Conservation (phyloP, 92 coral and sea anemone species). For the Actinernus sp. region DNA sequence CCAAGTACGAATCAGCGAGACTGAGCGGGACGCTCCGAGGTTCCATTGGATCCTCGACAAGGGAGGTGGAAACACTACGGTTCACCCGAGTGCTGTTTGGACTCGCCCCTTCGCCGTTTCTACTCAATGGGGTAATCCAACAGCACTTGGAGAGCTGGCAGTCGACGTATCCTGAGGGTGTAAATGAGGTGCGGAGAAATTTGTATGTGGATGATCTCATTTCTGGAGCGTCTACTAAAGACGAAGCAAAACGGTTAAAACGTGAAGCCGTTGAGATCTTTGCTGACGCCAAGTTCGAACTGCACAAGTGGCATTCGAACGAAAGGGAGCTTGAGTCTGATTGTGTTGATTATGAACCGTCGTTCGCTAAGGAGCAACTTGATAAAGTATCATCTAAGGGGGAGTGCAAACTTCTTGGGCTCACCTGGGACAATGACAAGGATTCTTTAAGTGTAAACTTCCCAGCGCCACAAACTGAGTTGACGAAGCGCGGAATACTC, state of each 20-base stretch:
- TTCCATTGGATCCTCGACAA: slow-evolving; percentile 52
- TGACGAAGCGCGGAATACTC: slow-evolving; percentile 23
- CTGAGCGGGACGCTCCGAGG: slow-evolving; percentile 40
- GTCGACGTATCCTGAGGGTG: slow-evolving; percentile 33
- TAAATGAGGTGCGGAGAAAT: slow-evolving; percentile 49
- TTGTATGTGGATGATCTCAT: slow-evolving; percentile 69
- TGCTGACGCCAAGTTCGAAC: slow-evolving; percentile 44
- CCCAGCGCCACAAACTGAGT: slow-evolving; percentile 20
- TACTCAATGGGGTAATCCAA: slow-evolving; percentile 29
- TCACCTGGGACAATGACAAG: slow-evolving; percentile 47
- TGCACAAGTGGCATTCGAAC: slow-evolving; percentile 76
- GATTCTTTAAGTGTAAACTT: slow-evolving; percentile 31
- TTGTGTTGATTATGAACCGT: slow-evolving; percentile 32
- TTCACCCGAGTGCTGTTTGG: slow-evolving; percentile 57
- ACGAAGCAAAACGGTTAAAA: slow-evolving; percentile 52
- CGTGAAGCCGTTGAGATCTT: slow-evolving; percentile 41
- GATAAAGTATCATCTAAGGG: slow-evolving; percentile 17
- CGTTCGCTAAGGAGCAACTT: slow-evolving; percentile 69
- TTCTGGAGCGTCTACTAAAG: slow-evolving; percentile 37
- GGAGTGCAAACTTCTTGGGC: slow-evolving; percentile 49
- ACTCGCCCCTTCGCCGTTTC: slow-evolving; percentile 46
- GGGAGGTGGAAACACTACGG: slow-evolving; percentile 22
- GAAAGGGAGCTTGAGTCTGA: slow-evolving; percentile 53
- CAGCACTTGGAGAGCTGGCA: slow-evolving; percentile 17
- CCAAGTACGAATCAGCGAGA: slow-evolving; percentile 29